Base-by-base conservation (phyloP, 1,140 invertebrate species). In the Saccostrea echinata region DNA sequence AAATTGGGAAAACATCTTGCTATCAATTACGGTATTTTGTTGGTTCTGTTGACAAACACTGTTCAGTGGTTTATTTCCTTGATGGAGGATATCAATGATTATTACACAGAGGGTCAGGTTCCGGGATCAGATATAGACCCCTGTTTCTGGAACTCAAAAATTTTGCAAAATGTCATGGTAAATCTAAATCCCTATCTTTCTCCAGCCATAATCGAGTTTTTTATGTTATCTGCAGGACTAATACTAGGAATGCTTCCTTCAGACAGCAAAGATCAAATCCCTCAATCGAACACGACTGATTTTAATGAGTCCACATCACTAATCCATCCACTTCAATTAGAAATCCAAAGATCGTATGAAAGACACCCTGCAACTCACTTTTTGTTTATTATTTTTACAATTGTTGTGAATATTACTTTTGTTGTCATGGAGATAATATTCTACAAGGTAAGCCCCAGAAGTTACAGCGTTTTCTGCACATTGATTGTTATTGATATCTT, bases 51-150 rank as follows among this genome's bases (percentile, higher is more conserved):
- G 33, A 53, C 35, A 13, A 83, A 83, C 24, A 11, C 43, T 35
- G n/a, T 52, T 51, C 81, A 51, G n/a, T 83, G 81, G 81, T 83
- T 83, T 52, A 83, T 35, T 35, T 83, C 81, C 3, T 33, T 83
- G 4, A 51, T 83, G n/a, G 13, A 12, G 13, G 81, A 83, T 13
- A 24, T 51, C 13, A 83, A 80, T 80, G 35, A 33, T 80, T 33
- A 80, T 24, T 80, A 30, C 24, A 80, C 21, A 16, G 27, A 30
- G 16, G 27, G 35, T 43, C 71, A 80, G 16, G 13, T 43, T 30
- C 35, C 35, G 27, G 27, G 27, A 12, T 33, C 16, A 30, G 18
- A 18, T 33, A 30, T 18, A 30, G 35, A 33, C 24, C 27, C 27
- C n/a, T 83, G 81, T 51, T 83, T 51, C 24, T 35, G 51, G 51